Evolutionary conservation across 2,113 vertebrate genomes (phyloP).

Genomic region (Misgurnus mizolepis): DNA sequence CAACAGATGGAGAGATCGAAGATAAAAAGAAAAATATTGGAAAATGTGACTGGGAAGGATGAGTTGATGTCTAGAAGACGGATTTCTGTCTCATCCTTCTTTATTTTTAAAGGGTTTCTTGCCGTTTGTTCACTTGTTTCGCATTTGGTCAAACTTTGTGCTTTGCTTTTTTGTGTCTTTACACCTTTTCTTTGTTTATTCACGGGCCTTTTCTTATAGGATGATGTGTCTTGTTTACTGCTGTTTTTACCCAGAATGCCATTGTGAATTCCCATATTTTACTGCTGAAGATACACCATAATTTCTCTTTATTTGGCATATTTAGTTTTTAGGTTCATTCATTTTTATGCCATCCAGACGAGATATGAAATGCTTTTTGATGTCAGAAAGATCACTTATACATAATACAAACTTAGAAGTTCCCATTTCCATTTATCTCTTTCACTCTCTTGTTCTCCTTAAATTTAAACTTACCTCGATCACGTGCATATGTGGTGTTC

Average conservation of each 20-base stretch:
- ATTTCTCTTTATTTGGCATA: conserved; percentile 11
- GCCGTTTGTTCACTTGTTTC: conserved; percentile 39
- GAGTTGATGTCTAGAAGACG: conserved; percentile 49
- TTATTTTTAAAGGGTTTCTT: conserved; percentile 30
- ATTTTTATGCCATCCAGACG: neutral
- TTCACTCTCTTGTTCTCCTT: conserved; percentile 14
- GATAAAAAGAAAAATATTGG: conserved; percentile 49
- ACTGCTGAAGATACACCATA: conserved; percentile 32
- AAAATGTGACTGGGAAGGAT: conserved; percentile 39
- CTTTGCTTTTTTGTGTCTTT: neutral
- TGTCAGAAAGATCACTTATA: conserved; percentile 59
- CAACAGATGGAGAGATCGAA: conserved; percentile 21
- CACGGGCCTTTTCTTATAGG: conserved; percentile 34
- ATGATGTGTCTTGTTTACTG: conserved; percentile 14
- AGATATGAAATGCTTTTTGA: conserved; percentile 40
- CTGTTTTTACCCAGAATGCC: conserved; percentile 66
- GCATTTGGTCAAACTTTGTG: conserved; percentile 20
- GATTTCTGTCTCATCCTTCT: conserved; percentile 50
- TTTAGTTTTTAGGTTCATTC: neutral
- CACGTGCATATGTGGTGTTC: conserved; percentile 48
- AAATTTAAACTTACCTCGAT: conserved; percentile 67
- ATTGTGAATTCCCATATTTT: conserved; percentile 58
- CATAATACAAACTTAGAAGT: neutral
- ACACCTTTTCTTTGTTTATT: conserved; percentile 49
- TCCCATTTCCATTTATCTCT: too few relatives aligned